A percentile compares a stretch with the other conserved stretches of the same genome.
Evolutionary conservation across 2,113 vertebrate genomes (phyloP).

Genomic region (Apeltes quadracus): DNA sequence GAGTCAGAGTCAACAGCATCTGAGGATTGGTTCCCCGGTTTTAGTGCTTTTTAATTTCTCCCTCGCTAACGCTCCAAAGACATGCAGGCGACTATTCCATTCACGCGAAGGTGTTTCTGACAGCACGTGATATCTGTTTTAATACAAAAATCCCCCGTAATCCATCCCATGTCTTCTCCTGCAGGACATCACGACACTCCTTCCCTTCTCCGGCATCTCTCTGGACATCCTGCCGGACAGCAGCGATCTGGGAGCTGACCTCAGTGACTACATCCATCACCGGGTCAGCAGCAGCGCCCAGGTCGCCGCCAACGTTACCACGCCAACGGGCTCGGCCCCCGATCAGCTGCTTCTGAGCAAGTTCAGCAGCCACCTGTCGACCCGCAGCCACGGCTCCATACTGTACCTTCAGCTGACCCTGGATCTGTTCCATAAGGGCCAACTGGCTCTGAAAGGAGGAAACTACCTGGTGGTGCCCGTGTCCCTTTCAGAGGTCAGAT

Average conservation of each 20-base stretch:
- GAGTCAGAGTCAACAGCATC: conserved; percentile 69
- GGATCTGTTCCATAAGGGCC: conserved; percentile 94
- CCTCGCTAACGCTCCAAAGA: conserved; percentile 43
- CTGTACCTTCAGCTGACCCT: conserved; percentile 95
- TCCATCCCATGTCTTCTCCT: conserved; percentile 3
- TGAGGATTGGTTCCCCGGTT: conserved; percentile 57
- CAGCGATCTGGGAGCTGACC: conserved; percentile 89
- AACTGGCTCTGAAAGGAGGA: conserved; percentile 93
- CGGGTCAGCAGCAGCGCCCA: conserved; percentile 89
- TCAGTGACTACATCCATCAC: conserved; percentile 93
- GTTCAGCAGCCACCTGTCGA: conserved; percentile 92
- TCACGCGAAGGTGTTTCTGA: conserved; percentile 17
- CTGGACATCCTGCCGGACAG: conserved; percentile 92
- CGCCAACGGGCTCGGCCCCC: conserved; percentile 88
- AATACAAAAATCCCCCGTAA: neutral
- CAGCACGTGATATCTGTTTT: neutral
- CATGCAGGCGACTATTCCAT: conserved; percentile 28
- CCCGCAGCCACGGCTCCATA: conserved; percentile 93
- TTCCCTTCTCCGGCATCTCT: conserved; percentile 89
- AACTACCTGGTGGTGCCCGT: conserved; percentile 97
- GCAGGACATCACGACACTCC: conserved; percentile 88
- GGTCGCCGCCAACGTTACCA: conserved; percentile 91
- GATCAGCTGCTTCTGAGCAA: conserved; percentile 88
- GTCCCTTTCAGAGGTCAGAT: conserved; percentile 88
- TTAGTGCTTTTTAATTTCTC: conserved; percentile 53